Evolutionary conservation across 1,140 invertebrate species (phyloP), one percentile per base, ranked within the genome.

Genomic region (Drosophila parvula): DNA sequence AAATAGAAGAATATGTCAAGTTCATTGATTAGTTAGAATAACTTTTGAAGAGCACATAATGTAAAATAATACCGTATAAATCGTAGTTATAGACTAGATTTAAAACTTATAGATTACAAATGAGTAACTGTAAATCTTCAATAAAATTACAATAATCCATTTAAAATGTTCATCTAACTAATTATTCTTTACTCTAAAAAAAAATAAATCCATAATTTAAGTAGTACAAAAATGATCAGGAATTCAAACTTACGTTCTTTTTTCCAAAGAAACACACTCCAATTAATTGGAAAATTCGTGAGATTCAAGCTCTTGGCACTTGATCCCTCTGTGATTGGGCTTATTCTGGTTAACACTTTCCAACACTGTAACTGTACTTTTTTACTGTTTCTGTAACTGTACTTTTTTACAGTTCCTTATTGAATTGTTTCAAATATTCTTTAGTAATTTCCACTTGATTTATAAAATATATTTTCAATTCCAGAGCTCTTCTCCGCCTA

Each of bases 301-400:
- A 40, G 38, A 38, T 28, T 16, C 18, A 22, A 47, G 44, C 27
- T 48, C 30, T 71, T 69, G n/a, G 43, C 30, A 58, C 44, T 65
- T 64, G 28, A 65, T 50, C 27, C n/a, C 7, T 14, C 43, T 18
- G 16, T 14, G 18, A 40, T 38, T 18, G 1, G 4, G 8, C 18
- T 44, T 11, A 18, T 32, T 57, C 11, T 38, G 38, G 22, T 59
- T 47, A 41, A 56, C 64, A 70, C 51, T 70, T 71, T 71, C 32
- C 50, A 62, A 58, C 60, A 67, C 57, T 60, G 32, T 36, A 69
- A 67, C 57, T 67, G 56, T 62, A 67, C 57, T 67, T 67, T 64
- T 67, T 67, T 67, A 76, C 60, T 57, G 57, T 48, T 62, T 44
- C 36, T 74, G 38, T 45, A 55, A 22, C 63, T 59, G 30, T 74